Conservation (phyloP, 2,888 invertebrate species). For the Macaria notata region DNA sequence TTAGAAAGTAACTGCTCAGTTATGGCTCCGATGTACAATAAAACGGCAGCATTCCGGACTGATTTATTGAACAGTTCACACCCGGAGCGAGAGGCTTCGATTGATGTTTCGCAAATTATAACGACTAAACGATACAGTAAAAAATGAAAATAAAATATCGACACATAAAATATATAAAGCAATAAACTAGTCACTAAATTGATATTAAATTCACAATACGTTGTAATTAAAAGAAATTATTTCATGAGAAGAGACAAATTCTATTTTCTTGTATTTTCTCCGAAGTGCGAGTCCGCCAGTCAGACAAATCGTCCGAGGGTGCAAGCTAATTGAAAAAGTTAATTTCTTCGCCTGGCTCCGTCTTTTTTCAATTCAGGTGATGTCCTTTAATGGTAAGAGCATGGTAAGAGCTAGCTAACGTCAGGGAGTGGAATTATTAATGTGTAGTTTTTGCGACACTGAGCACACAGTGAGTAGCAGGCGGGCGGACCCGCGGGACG, state of each 20-base stretch:
- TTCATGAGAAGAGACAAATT: constrained; percentile 2
- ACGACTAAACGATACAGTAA: no score
- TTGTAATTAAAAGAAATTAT: no score
- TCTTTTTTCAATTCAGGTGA: constrained; percentile 50
- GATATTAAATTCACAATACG: no score
- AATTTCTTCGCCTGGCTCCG: constrained; percentile 49
- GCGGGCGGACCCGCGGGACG: constrained; percentile 42
- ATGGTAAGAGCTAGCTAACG: constrained; percentile 48
- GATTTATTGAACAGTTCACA: constrained; percentile 23
- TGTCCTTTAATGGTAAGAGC: constrained; percentile 49
- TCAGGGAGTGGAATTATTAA: constrained; percentile 58
- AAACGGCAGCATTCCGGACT: constrained; percentile 20
- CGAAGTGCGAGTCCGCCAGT: constrained; percentile 18
- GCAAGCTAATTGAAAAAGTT: constrained; percentile 51
- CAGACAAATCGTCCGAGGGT: constrained; percentile 20
- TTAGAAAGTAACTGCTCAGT: constrained; percentile 48
- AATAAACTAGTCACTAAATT: no score
- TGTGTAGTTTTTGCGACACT: constrained; percentile 59
- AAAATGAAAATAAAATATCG: no score
- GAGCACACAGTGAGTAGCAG: constrained; percentile 37
- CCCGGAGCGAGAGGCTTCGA: constrained; percentile 10
- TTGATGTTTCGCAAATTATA: background rate
- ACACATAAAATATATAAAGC: no score
- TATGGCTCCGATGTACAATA: constrained; percentile 39
- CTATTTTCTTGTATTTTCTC: constrained; percentile 22